Conservation (phyloP, 2,888 invertebrate genomes). For the Cryptosula pallasiana region DNA sequence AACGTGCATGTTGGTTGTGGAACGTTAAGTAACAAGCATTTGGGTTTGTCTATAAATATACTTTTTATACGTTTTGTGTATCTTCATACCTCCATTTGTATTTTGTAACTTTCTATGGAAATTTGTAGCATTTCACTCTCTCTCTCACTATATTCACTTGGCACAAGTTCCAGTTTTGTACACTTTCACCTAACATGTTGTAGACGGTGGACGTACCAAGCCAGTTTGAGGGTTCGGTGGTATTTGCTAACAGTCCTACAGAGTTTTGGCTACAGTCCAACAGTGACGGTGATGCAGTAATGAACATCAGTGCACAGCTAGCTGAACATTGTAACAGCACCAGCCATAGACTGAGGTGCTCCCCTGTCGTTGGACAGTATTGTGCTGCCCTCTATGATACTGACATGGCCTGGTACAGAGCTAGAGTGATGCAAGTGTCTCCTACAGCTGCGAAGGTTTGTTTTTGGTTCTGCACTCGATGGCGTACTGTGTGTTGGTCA, state of each 20-base stretch:
- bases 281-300: not conserved
- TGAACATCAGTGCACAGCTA: slow-evolving; percentile 7
- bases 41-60: too few relatives aligned
- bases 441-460: not conserved
- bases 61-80: too few relatives aligned
- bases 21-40: too few relatives aligned
- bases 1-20: too few relatives aligned
- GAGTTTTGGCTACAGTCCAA: not conserved
- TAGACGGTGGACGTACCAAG: not conserved
- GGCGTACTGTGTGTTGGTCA: too few relatives aligned
- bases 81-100: too few relatives aligned
- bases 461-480: too few relatives aligned
- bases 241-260: not conserved
- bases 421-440: not conserved
- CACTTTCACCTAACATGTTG: too few relatives aligned
- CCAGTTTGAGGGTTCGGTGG: not conserved
- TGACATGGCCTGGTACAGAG: slow-evolving; percentile 15
- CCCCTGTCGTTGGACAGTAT: not conserved
- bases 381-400: slow-evolving; percentile 17
- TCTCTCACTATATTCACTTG: too few relatives aligned
- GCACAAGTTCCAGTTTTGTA: too few relatives aligned
- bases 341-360: not conserved
- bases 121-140: too few relatives aligned
- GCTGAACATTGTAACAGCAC: slow-evolving; percentile 20
- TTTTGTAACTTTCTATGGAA: too few relatives aligned